Base-by-base conservation (phyloP, 2,888 invertebrate genomes). In the Eupithecia vulgata region DNA sequence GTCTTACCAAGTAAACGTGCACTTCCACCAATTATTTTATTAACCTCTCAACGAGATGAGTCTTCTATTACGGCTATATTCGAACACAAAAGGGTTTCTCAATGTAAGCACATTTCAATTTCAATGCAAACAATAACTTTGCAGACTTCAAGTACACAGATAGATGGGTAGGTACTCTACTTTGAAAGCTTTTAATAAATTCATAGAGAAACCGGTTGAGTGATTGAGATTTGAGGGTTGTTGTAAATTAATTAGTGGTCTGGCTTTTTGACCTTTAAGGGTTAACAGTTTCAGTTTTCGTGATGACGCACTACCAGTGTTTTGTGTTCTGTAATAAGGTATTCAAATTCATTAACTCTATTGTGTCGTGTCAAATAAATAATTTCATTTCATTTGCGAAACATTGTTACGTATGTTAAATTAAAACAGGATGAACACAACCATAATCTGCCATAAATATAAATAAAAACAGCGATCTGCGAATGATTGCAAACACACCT, bases 71-170 rank as follows among this genome's bases (percentile, higher is more conserved):
- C 2, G n/a, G 6, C 21, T 10, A 21, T 21, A 52, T 21, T 52
- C 21, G 45, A 48, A 48, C 25, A 25, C 25, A 30, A 59, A 59
- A 59, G 15, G 15, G 59, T 13, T 59, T 4, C 57, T 30, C 59
- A 7, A 25, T 30, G 15, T 7, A 25, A 59, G 30, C 30, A 13
- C 30, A 30, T 8, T 25, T 57, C 57, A 13, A 57, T 59, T 59
- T 59, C 30, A 30, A 30, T 30, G 30, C 15, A 30, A 59, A 59
- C 59, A 59, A 59, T 59, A 59, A 59, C 30, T 59, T 59, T 59
- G 30, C 5, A 25, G 59, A 30, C 59, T 0, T 17, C 5, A 13
- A 15, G 42, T 42, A 42, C 37, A 10, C 48, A 48, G 21, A 52
- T 30, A 3, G n/a, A 30, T 30, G 4, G 30, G 52, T 21, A 4